These are phyloP conservation scores for Drosophila koepferae DNA, from an alignment of 2,888 invertebrate species.

Conservation along the genomic window DNA sequence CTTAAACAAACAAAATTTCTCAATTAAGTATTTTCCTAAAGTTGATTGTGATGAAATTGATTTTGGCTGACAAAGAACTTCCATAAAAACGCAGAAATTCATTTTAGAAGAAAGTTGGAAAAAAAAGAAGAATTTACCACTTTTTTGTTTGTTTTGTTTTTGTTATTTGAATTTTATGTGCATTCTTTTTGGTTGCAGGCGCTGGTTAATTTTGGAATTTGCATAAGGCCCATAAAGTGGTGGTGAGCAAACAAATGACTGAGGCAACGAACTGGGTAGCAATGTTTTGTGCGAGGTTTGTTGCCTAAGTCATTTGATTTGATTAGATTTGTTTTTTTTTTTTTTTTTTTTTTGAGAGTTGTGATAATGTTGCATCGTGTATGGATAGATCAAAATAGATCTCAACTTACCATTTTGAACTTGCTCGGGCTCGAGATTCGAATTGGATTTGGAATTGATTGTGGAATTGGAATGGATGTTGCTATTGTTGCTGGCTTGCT, in stretches of 20 bases:
- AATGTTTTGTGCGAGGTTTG: constrained; percentile 7
- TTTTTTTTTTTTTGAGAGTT: too few relatives aligned
- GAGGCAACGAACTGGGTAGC: constrained; percentile 44
- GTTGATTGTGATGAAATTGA: background rate
- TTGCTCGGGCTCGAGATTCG: constrained; percentile 39
- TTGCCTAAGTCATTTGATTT: constrained; percentile 23
- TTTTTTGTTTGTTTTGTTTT: background rate
- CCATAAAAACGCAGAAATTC: constrained; percentile 8
- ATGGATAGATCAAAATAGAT: background rate
- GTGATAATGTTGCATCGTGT: too few relatives aligned
- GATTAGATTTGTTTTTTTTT: background rate
- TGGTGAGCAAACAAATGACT: constrained; percentile 44
- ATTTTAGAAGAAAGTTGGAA: constrained; percentile 14
- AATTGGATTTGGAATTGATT: constrained; percentile 31
- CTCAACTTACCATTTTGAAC: constrained; percentile 75
- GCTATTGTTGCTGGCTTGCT: constrained; percentile 3
- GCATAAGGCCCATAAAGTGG: constrained; percentile 9
- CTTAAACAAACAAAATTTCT: background rate
- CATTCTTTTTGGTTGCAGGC: constrained; percentile 10
- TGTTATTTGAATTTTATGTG: constrained; percentile 30
- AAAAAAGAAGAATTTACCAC: background rate
- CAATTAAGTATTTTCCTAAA: constrained; percentile 5
- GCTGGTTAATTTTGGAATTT: constrained; percentile 2
- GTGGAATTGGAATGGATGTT: constrained; percentile 1
- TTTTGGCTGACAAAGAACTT: constrained; percentile 12